Percentiles rank a stretch among this genome's conserved stretches.
phyloP scores from a whole-genome alignment of 2,888 invertebrate genomes.

The Cosmia trapezina region DNA sequence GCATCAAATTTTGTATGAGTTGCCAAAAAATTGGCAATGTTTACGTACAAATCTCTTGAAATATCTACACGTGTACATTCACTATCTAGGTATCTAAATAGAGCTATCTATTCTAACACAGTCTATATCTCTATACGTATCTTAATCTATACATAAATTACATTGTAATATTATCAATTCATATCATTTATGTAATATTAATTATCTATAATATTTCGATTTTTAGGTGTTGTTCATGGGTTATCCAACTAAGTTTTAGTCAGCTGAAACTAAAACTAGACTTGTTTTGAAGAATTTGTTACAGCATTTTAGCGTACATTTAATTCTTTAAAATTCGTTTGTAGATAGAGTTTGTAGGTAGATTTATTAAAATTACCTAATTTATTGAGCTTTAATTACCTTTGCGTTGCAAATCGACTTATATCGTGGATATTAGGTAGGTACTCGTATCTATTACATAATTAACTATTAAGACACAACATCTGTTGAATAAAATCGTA shows the following conservation, averaged over 20 bases:
- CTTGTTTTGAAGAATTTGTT: neutral
- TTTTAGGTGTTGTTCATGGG: neutral
- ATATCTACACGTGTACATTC: neutral
- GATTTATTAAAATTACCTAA: conserved; percentile 32
- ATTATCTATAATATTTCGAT: neutral
- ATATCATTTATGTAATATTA: no score
- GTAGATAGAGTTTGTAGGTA: no score
- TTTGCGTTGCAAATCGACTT: conserved; percentile 22
- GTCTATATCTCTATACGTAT: no score
- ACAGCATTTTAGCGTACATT: neutral
- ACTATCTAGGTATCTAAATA: neutral
- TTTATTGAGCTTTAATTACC: conserved; percentile 42
- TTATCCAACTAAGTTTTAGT: neutral
- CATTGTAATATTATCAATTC: no score
- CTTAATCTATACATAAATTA: no score
- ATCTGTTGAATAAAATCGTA: conserved; percentile 32
- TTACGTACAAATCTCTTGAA: conserved; percentile 10
- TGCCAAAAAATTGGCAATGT: conserved; percentile 37
- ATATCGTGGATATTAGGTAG: neutral
- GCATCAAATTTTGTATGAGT: conserved; percentile 11
- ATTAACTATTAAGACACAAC: conserved; percentile 27
- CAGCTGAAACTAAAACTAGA: neutral
- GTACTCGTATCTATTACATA: conserved; percentile 37
- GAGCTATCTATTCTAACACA: neutral
- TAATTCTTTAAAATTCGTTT: neutral